Evolutionary conservation across 2,888 invertebrate genomes (phyloP), one percentile per base, ranked within the genome.

Genomic region (Chalcis sispes): DNA sequence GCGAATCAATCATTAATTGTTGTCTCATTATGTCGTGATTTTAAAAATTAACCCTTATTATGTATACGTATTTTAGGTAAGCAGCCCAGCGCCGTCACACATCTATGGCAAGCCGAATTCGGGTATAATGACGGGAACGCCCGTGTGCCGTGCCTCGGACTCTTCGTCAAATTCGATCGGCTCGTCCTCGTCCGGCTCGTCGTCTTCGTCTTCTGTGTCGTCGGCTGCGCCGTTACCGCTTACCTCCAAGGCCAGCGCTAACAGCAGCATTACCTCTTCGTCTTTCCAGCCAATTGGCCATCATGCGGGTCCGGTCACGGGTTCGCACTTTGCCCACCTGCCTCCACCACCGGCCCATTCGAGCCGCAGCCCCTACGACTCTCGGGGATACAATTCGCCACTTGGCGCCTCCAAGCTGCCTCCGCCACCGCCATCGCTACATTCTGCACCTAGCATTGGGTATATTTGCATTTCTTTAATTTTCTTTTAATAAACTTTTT

Each of bases 31-130:
- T 36, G 10, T 10, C 36, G 36, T 36, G 36, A 50, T 32, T 42
- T 50, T n/a, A n/a, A n/a, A n/a, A n/a, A n/a, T n/a, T n/a, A n/a
- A n/a, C n/a, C 10, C 5, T 18, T 36, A n/a, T n/a, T 27, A n/a
- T 32, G 23, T 50, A n/a, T n/a, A n/a, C n/a, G n/a, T n/a, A n/a
- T n/a, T n/a, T n/a, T n/a, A 78, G 78, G 94, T 94, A 58, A 94
- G 94, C 83, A 94, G 94, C 85, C 95, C 95, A 0, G 94, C 94
- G 72, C 94, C 95, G 58, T 93, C 92, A 66, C 94, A 94, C 84
- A 93, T 94, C 77, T 94, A 94, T 86, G 94, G 94, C 61, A 94
- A 94, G 79, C 87, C 85, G 78, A 90, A 89, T 46, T 90, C 91
- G 50, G 92, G 92, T 18, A 77, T 77, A 42, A 90, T 90, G 78